Conservation (phyloP, 2,888 invertebrate genomes). For the Pristionchus arcanus region DNA sequence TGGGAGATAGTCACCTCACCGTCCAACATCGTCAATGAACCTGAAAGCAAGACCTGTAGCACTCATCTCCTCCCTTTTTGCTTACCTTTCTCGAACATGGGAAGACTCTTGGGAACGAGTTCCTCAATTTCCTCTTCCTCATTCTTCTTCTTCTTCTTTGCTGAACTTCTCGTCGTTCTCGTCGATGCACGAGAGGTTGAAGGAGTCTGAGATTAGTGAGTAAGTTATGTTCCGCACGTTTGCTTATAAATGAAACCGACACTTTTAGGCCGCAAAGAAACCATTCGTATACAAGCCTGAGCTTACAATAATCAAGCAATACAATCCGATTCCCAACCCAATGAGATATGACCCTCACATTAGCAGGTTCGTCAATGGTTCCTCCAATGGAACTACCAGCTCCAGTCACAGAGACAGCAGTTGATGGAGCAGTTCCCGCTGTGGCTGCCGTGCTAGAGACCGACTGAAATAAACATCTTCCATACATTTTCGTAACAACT, state of each 20-base stretch:
- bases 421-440: neutral
- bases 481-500: neutral
- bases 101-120: conserved; percentile 39
- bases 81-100: conserved; percentile 36
- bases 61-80: neutral
- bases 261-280: too few relatives aligned
- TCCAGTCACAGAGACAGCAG: neutral
- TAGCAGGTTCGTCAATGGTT: neutral
- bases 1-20: neutral
- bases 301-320: too few relatives aligned
- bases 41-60: neutral
- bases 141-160: conserved; percentile 15
- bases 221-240: neutral
- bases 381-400: neutral
- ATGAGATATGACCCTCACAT: neutral
- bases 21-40: conserved; percentile 29
- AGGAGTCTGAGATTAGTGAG: neutral
- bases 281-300: too few relatives aligned
- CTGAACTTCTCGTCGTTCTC: conserved; percentile 33
- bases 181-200: neutral
- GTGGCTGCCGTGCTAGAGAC: neutral
- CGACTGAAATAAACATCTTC: neutral
- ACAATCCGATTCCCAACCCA: too few relatives aligned
- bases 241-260: too few relatives aligned
- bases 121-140: neutral